Evolutionary conservation across 2,113 vertebrate species (phyloP).

Genomic region (Bufo bufo): DNA sequence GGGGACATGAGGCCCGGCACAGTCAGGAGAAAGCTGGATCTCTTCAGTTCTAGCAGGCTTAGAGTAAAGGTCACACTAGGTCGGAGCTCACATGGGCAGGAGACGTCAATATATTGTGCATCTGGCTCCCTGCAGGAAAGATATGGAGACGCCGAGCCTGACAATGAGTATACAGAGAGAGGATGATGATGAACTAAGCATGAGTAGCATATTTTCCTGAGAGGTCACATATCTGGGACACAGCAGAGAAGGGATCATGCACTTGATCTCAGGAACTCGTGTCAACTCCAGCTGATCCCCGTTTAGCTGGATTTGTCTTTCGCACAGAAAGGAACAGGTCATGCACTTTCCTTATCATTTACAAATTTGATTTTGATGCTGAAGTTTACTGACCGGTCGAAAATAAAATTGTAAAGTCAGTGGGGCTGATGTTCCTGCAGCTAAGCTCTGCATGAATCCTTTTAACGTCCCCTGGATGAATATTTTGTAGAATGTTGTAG

Average conservation of each 20-base stretch:
- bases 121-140: not conserved
- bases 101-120: slow-evolving; percentile 2
- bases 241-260: not conserved
- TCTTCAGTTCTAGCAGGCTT: not conserved
- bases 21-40: slow-evolving; percentile 8
- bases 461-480: not conserved
- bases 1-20: not conserved
- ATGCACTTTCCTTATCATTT: not conserved
- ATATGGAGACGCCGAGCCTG: not conserved
- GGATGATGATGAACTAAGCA: not conserved
- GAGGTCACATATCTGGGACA: not conserved
- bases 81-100: slow-evolving; percentile 17
- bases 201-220: not conserved
- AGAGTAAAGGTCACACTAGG: slow-evolving; percentile 17
- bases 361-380: not conserved
- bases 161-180: not conserved
- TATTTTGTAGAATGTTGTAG: not conserved
- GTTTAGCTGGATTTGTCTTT: slow-evolving; percentile 3
- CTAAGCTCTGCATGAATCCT: not conserved
- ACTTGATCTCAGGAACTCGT: slow-evolving; percentile 22
- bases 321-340: not conserved
- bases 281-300: not conserved
- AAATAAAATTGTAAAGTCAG: not conserved
- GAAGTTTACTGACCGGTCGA: not conserved
- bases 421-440: not conserved